Percentiles rank a stretch among this genome's conserved stretches.
These are phyloP conservation scores for Ptychadena robeensis DNA, from an alignment of 2,797 vertebrate species.

Conservation along the genomic window DNA sequence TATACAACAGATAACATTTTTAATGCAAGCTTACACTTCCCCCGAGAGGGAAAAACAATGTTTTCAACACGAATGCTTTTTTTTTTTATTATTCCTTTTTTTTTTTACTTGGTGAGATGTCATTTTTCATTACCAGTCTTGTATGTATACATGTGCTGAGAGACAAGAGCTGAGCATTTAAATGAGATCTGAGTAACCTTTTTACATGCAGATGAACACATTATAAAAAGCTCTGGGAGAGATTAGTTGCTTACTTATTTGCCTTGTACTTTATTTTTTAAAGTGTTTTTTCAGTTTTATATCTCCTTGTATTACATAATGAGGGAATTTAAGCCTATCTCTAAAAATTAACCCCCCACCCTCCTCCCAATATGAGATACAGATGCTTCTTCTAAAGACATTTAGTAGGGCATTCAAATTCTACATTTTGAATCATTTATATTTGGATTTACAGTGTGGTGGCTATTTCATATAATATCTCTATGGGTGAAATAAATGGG, in stretches of 20 bases:
- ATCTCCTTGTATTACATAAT: not conserved
- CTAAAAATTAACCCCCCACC: too few species aligned
- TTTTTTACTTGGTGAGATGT: slow-evolving; percentile 63
- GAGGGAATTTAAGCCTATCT: not conserved
- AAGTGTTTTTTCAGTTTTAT: not conserved
- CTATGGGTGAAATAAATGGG: too few species aligned
- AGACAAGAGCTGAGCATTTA: slow-evolving; percentile 49
- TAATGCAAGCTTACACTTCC: slow-evolving; percentile 63
- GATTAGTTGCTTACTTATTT: slow-evolving; percentile 47
- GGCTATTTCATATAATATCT: too few species aligned
- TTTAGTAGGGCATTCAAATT: not conserved
- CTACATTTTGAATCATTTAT: not conserved
- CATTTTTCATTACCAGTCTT: slow-evolving; percentile 65
- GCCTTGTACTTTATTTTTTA: slow-evolving; percentile 5
- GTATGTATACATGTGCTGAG: slow-evolving; percentile 58
- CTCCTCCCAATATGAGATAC: too few species aligned
- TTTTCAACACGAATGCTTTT: slow-evolving; percentile 64
- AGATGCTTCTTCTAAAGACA: not conserved
- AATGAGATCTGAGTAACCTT: slow-evolving; percentile 58
- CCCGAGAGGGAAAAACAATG: slow-evolving; percentile 66
- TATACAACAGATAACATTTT: slow-evolving; percentile 68
- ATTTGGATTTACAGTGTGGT: too few species aligned
- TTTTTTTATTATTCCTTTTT: slow-evolving; percentile 31
- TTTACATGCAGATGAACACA: slow-evolving; percentile 21
- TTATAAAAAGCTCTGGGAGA: slow-evolving; percentile 56